These are phyloP conservation scores for Boloria euphrosyne DNA, from an alignment of 2,888 invertebrate genomes.

Conservation along the genomic window DNA sequence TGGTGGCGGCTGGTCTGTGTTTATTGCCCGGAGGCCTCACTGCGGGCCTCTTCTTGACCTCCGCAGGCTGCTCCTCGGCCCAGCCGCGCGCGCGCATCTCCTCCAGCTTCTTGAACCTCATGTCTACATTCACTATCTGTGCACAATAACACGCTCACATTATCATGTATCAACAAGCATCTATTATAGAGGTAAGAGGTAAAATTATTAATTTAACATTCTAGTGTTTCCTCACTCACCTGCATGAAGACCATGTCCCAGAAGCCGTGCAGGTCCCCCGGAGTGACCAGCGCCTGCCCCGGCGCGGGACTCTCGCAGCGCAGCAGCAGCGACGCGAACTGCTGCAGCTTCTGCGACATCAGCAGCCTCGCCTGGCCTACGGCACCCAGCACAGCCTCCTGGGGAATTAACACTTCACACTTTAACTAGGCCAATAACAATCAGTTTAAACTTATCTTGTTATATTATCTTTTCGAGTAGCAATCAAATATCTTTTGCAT, in stretches of 20 bases:
- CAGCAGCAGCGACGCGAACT: slow-evolving; percentile 85
- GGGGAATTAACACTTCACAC: slow-evolving; percentile 11
- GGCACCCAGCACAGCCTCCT: slow-evolving; percentile 85
- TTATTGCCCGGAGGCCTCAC: slow-evolving; percentile 29
- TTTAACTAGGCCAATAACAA: neutral
- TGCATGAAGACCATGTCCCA: slow-evolving; percentile 94
- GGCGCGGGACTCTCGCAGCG: slow-evolving; percentile 64
- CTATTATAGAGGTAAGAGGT: too few relatives aligned
- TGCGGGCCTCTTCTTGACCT: slow-evolving; percentile 34
- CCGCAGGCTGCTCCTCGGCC: slow-evolving; percentile 69
- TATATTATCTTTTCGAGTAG: too few relatives aligned
- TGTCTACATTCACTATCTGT: slow-evolving; percentile 84
- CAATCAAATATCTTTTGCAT: too few relatives aligned
- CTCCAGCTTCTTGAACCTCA: slow-evolving; percentile 80
- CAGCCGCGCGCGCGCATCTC: slow-evolving; percentile 72
- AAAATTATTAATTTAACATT: neutral
- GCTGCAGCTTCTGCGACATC: slow-evolving; percentile 88
- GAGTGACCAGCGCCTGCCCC: slow-evolving; percentile 80
- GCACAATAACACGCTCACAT: too few relatives aligned
- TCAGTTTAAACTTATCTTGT: neutral
- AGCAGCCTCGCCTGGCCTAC: slow-evolving; percentile 91
- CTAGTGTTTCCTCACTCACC: slow-evolving; percentile 47
- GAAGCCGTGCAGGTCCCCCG: slow-evolving; percentile 91
- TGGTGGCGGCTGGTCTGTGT: slow-evolving; percentile 45
- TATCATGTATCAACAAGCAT: too few relatives aligned